These are phyloP conservation scores for Ambastaia sidthimunki DNA, from an alignment of 2,797 vertebrate species.

Conservation along the genomic window DNA sequence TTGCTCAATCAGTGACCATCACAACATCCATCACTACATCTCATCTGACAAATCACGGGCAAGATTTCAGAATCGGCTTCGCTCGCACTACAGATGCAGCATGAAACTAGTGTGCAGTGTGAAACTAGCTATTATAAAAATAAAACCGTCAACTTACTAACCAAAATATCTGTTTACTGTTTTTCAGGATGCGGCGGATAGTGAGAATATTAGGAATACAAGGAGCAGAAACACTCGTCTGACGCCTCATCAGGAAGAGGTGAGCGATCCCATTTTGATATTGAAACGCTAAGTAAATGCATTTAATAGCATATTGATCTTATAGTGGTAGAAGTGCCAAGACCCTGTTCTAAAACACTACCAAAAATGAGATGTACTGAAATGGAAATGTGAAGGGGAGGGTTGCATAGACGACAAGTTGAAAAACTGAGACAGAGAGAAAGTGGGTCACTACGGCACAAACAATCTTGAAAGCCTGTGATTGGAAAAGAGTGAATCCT, in stretches of 20 bases:
- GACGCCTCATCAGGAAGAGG: constrained; percentile 70
- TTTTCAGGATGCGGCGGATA: constrained; percentile 73
- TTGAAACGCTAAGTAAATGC: background rate
- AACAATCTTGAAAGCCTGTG: background rate
- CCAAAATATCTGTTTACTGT: background rate
- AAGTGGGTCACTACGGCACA: constrained; percentile 10
- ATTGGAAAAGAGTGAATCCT: constrained; percentile 10
- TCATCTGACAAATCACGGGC: background rate
- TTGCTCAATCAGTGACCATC: background rate
- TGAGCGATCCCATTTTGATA: constrained; percentile 49
- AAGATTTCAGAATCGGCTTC: background rate
- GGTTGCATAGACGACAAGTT: background rate
- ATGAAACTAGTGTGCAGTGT: background rate
- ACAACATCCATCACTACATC: constrained; percentile 4
- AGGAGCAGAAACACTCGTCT: constrained; percentile 68
- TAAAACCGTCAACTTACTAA: background rate
- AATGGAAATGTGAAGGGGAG: background rate
- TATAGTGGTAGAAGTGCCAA: background rate
- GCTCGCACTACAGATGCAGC: background rate
- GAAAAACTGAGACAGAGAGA: background rate
- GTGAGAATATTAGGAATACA: constrained; percentile 73
- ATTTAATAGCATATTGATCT: background rate
- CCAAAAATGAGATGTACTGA: constrained; percentile 5
- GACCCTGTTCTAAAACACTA: no score
- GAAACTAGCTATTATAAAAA: background rate